Conservation (phyloP, 2,113 vertebrate genomes). For the Tetrax tetrax region DNA sequence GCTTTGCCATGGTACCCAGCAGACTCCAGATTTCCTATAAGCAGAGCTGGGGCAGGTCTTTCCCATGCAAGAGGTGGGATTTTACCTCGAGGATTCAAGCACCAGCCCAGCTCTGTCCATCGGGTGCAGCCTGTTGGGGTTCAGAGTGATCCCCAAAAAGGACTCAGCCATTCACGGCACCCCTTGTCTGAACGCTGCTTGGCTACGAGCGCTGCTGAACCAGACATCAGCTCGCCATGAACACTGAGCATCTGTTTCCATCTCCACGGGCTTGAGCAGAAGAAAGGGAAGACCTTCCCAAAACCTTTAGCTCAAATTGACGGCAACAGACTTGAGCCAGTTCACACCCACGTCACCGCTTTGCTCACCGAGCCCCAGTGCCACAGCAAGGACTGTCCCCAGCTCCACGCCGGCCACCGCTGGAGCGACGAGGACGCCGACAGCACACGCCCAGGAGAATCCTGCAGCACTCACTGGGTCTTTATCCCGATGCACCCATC, state of each 20-base stretch:
- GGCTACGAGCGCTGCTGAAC: not conserved
- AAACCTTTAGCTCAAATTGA: not conserved
- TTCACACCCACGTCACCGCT: accelerated
- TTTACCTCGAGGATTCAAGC: not conserved
- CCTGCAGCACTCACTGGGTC: accelerated
- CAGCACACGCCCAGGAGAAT: not conserved
- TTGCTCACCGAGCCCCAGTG: not conserved
- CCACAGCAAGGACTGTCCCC: not conserved
- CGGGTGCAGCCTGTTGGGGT: not conserved
- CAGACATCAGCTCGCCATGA: not conserved
- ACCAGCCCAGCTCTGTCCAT: not conserved
- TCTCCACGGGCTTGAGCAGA: not conserved
- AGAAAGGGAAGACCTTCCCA: not conserved
- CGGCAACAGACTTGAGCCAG: not conserved
- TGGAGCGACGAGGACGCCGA: not conserved
- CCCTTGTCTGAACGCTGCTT: accelerated
- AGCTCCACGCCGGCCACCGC: accelerated
- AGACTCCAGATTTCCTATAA: accelerated
- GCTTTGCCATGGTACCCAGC: not conserved
- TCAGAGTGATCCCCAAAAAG: not conserved
- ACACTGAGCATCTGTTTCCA: not conserved
- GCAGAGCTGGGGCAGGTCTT: not conserved
- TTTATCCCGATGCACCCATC: accelerated
- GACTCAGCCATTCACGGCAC: not conserved
- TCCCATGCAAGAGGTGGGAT: not conserved